A percentile compares a stretch with the other conserved stretches of the same genome.
Evolutionary conservation across 2,797 vertebrate genomes (phyloP).

Genomic region (Delichon dasypus): DNA sequence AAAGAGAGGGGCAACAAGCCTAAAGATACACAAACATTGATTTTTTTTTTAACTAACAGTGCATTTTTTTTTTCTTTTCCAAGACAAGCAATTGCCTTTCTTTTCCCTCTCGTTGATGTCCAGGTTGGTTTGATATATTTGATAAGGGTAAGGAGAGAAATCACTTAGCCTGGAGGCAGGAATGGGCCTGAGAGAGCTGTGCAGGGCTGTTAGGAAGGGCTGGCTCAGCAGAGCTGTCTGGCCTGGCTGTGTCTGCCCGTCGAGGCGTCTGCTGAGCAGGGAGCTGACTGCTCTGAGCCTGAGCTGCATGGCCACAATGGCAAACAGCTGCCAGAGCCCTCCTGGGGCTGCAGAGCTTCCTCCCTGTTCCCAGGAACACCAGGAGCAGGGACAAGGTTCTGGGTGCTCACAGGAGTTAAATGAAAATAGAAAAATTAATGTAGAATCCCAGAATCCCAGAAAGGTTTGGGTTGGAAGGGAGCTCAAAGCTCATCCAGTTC

Average conservation of each 20-base stretch:
- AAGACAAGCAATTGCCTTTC: not conserved
- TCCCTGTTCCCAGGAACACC: accelerated
- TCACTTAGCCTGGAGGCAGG: not conserved
- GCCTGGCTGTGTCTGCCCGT: not conserved
- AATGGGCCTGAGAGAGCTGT: not conserved
- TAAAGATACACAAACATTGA: not conserved
- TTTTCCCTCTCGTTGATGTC: not conserved
- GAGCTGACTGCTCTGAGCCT: not conserved
- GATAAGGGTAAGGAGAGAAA: not conserved
- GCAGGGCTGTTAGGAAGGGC: not conserved
- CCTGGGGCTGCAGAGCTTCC: not conserved
- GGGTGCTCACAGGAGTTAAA: not conserved
- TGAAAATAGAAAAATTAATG: not conserved
- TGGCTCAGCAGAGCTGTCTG: constrained; percentile 11
- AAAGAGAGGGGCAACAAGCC: not conserved
- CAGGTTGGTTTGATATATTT: not conserved
- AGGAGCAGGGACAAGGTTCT: not conserved
- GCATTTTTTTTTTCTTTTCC: accelerated
- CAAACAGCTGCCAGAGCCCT: not conserved
- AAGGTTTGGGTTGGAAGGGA: not conserved
- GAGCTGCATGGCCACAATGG: not conserved
- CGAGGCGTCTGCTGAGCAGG: not conserved
- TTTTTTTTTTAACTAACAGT: not conserved
- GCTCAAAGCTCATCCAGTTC: not conserved
- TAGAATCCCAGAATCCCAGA: not conserved